Conservation (phyloP, 2,888 invertebrate genomes). For the Gonocerus acuteangulatus region DNA sequence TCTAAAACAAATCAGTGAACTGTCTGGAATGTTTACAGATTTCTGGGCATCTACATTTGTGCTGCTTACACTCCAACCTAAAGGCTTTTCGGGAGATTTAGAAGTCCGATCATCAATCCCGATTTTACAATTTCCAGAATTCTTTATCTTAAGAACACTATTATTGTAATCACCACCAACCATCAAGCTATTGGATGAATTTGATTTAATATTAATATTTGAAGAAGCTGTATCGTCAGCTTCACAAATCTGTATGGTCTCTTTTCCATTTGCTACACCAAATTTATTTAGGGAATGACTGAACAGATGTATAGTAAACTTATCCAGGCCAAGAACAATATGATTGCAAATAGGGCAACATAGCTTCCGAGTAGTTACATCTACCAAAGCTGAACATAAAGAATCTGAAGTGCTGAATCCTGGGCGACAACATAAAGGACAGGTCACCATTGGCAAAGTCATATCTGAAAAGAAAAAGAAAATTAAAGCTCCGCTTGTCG, state of each 20-base stretch:
- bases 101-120: background rate
- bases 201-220: slow-evolving; percentile 19
- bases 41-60: background rate
- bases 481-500: too few species aligned
- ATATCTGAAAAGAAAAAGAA: slow-evolving; percentile 21
- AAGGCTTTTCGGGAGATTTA: background rate
- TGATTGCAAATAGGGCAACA: slow-evolving; percentile 72
- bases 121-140: background rate
- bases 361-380: slow-evolving; percentile 65
- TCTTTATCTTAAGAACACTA: slow-evolving; percentile 18
- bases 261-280: background rate
- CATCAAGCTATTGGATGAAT: slow-evolving; percentile 10
- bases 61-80: background rate
- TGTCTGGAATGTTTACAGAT: slow-evolving; percentile 17
- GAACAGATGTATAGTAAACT: slow-evolving; percentile 74
- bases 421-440: slow-evolving; percentile 67
- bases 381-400: slow-evolving; percentile 62
- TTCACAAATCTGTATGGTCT: slow-evolving; percentile 3
- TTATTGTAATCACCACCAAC: background rate
- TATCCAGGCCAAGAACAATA: slow-evolving; percentile 65
- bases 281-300: slow-evolving; percentile 52
- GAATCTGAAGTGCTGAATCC: slow-evolving; percentile 64
- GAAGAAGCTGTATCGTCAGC: slow-evolving; percentile 12
- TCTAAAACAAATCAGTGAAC: slow-evolving; percentile 11
- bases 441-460: slow-evolving; percentile 50